These are phyloP conservation scores for Dolichallabes microphthalmus DNA, from an alignment of 2,113 vertebrate genomes.

Conservation along the genomic window DNA sequence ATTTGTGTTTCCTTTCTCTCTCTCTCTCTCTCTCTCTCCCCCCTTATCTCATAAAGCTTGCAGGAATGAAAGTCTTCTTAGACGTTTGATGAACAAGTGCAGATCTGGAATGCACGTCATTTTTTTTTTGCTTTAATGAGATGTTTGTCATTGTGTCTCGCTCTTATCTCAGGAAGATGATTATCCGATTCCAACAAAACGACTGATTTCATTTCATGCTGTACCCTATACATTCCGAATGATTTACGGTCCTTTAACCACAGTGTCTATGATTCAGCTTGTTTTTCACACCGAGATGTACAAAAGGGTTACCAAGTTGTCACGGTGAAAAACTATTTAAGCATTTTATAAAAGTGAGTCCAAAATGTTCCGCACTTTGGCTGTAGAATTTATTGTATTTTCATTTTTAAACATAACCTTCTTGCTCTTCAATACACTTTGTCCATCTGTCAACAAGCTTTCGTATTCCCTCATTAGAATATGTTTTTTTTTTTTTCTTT, in stretches of 20 bases:
- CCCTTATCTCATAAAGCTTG: neutral
- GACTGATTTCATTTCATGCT: neutral
- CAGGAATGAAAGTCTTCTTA: neutral
- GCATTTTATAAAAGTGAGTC: too few species aligned
- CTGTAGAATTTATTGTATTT: too few species aligned
- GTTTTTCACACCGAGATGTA: neutral
- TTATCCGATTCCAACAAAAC: conserved; percentile 12
- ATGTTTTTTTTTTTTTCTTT: too few species aligned
- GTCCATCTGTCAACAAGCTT: too few species aligned
- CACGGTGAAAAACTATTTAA: neutral
- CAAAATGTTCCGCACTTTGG: too few species aligned
- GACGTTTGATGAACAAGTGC: neutral
- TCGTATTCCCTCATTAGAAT: too few species aligned
- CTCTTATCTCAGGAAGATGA: conserved; percentile 1
- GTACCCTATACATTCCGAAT: neutral
- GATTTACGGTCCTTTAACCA: neutral
- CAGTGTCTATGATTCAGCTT: neutral
- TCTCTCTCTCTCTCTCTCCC: neutral
- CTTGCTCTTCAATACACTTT: too few species aligned
- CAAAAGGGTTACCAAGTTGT: neutral
- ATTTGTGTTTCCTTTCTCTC: too few species aligned
- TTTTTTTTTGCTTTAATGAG: neutral
- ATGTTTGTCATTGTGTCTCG: conserved; percentile 3
- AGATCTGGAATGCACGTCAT: neutral
- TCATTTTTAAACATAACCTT: too few species aligned